Base-by-base conservation (phyloP, 2,113 vertebrate genomes). In the Chloroceryle aenea region DNA sequence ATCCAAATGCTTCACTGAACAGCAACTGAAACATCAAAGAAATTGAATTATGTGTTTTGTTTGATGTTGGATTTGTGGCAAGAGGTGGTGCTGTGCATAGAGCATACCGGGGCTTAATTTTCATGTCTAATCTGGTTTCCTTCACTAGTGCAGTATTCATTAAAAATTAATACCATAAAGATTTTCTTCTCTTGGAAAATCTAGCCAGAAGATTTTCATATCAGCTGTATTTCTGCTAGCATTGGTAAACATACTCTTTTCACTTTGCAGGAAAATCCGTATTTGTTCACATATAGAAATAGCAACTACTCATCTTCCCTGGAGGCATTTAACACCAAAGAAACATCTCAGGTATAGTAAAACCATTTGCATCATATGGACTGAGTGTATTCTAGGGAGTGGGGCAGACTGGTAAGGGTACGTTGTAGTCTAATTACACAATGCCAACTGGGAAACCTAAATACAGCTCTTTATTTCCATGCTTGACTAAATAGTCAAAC, bases 271-370 rank as follows among this genome's bases (percentile, higher is more conserved):
- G 95, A 97, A 67, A 85, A 94, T 21, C 97, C 98, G 0, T 98
- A 97, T 79, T 96, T 98, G 36, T 98, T 97, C 87, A 98, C 98
- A 22, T 98, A 98, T 8, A 94, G 16, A 42, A 98, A 98, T 30
- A 98, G 98, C 77, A 94, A 98, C 55, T 97, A 97, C 77, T 87
- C 76, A 23, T 85, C 87, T 78, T 82, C 75, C 47, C 16, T 9
- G 10, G 53, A 66, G 62, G 61, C 68, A 36, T 14, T 53, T 32
- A 52, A 64, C 64, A 34, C 11, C 38, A 21, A 9, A 45, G 79
- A 61, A 83, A 18, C 7, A 22, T 7, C 6, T 43, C 92, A 98
- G 97, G 98, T 98, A 98, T 4, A 87, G 76, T 90, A 83, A 75
- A 23, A 20, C 10, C 80, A 80, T 55, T 71, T 85, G 53, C 36